Percentiles rank a stretch among this genome's conserved stretches.
These are phyloP conservation scores for Conomelus anceps DNA, from an alignment of 2,888 invertebrate genomes.

Conservation along the genomic window DNA sequence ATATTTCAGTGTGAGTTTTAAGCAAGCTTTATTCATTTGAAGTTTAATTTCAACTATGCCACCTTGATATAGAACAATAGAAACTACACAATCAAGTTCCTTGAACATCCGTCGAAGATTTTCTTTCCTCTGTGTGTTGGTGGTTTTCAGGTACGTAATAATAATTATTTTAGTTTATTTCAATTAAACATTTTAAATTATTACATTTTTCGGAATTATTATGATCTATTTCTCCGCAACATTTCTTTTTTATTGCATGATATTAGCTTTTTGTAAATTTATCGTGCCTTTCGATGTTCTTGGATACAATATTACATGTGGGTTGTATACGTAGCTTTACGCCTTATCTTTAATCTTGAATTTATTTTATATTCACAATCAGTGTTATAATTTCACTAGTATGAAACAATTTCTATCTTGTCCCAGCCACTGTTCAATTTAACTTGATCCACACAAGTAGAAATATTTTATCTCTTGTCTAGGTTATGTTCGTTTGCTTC, in stretches of 20 bases:
- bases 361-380: background rate
- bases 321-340: background rate
- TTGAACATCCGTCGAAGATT: background rate
- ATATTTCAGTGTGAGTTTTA: background rate
- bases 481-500: background rate
- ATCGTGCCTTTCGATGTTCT: background rate
- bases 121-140: background rate
- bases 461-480: background rate
- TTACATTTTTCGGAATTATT: background rate
- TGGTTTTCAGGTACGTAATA: background rate
- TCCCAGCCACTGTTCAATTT: background rate
- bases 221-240: background rate
- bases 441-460: background rate
- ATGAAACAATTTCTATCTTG: background rate
- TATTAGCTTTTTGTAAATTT: background rate
- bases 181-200: background rate
- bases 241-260: background rate
- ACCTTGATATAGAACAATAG: background rate
- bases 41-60: background rate
- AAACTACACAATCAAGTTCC: background rate
- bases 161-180: background rate
- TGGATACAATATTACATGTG: constrained; percentile 10
- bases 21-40: no score
- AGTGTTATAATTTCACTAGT: background rate
- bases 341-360: background rate